These are phyloP conservation scores for Eupithecia subumbrata DNA, from an alignment of 2,888 invertebrate species.

Conservation along the genomic window DNA sequence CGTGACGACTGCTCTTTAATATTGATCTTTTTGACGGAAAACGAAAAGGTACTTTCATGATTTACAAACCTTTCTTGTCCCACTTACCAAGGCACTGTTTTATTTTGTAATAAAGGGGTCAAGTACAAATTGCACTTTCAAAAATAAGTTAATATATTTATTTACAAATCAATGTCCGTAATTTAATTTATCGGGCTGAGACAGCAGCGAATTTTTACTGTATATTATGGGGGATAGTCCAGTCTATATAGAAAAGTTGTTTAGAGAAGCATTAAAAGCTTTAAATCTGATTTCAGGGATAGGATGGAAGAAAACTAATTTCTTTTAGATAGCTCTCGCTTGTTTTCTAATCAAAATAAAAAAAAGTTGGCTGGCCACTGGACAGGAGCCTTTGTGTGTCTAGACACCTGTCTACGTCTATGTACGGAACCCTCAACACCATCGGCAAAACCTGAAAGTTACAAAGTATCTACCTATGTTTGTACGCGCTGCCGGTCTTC, in stretches of 20 bases:
- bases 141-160: not conserved
- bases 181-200: not conserved
- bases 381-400: not conserved
- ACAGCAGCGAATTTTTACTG: too few relatives aligned
- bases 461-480: not conserved
- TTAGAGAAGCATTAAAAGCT: too few relatives aligned
- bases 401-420: not conserved
- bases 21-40: constrained; percentile 43
- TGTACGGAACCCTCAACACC: constrained; percentile 35
- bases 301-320: not conserved
- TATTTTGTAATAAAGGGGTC: not conserved
- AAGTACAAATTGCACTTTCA: not conserved
- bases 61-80: constrained; percentile 1
- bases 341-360: not conserved
- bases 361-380: not conserved
- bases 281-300: too few relatives aligned
- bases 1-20: constrained; percentile 52
- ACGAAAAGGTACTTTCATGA: not conserved
- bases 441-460: constrained; percentile 13
- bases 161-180: not conserved
- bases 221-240: too few relatives aligned
- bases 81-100: not conserved
- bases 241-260: too few relatives aligned
- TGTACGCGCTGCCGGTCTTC: constrained; percentile 2
- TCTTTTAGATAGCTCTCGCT: not conserved